Percentiles rank a stretch among this genome's conserved stretches.
These are phyloP conservation scores for Bombus breviceps DNA, from an alignment of 1,140 invertebrate species.

Conservation along the genomic window DNA sequence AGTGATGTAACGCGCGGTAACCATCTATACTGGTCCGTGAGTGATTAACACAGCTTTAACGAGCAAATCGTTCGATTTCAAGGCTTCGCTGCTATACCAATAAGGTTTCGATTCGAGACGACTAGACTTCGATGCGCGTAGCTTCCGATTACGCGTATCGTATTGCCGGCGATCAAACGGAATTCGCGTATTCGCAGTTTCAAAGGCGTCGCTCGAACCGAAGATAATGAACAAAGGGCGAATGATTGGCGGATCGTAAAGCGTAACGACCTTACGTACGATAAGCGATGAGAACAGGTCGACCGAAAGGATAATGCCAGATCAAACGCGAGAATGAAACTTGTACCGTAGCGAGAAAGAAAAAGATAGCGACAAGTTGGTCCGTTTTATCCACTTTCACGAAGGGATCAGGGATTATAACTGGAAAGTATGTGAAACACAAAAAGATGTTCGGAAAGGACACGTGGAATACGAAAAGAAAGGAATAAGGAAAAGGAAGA, in stretches of 20 bases:
- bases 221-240: not conserved
- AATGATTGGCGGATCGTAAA: not conserved
- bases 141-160: not conserved
- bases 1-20: slow-evolving; percentile 48
- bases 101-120: not conserved
- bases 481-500: slow-evolving; percentile 5
- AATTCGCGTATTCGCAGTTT: not conserved
- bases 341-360: too few species aligned
- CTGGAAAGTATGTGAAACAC: not conserved
- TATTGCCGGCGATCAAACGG: not conserved
- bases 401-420: not conserved
- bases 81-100: slow-evolving; percentile 57
- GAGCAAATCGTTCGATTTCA: slow-evolving; percentile 78
- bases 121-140: not conserved
- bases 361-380: too few species aligned
- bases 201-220: not conserved
- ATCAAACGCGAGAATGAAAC: not conserved
- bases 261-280: too few species aligned
- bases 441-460: slow-evolving; percentile 27
- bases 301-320: not conserved
- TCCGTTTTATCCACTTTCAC: not conserved
- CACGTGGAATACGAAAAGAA: slow-evolving; percentile 26
- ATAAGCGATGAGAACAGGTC: not conserved
- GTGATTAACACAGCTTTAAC: slow-evolving; percentile 78
- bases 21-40: slow-evolving; percentile 51